Evolutionary conservation across 2,888 invertebrate genomes (phyloP).

Genomic region (Ectobius pallidus): DNA sequence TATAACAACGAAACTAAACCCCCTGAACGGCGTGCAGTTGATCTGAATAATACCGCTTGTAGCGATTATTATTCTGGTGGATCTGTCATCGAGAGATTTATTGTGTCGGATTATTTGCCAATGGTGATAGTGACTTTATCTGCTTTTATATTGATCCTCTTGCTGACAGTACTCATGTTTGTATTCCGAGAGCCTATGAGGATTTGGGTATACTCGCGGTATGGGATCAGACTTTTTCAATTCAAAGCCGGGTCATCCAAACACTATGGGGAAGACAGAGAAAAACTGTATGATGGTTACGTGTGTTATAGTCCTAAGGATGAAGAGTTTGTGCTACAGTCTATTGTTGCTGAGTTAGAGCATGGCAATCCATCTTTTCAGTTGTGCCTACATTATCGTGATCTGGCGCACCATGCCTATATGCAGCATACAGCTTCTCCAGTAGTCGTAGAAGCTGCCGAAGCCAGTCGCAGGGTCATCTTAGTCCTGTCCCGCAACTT

Average conservation of each 20-base stretch:
- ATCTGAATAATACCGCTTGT: constrained; percentile 84
- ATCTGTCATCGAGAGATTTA: constrained; percentile 81
- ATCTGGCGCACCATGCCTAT: constrained; percentile 63
- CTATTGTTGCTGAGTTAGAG: constrained; percentile 83
- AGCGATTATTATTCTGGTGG: constrained; percentile 86
- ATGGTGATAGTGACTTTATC: constrained; percentile 81
- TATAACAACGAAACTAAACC: constrained; percentile 76
- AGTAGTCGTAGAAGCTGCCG: constrained; percentile 84
- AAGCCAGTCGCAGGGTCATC: constrained; percentile 85
- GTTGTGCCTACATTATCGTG: constrained; percentile 87
- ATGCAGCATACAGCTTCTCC: constrained; percentile 64
- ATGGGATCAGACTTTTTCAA: constrained; percentile 81
- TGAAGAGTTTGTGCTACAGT: constrained; percentile 86
- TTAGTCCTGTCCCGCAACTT: constrained; percentile 88
- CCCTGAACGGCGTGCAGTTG: constrained; percentile 77
- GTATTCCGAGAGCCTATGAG: constrained; percentile 85
- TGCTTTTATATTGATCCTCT: constrained; percentile 75
- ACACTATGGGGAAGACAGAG: constrained; percentile 71
- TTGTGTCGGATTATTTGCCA: constrained; percentile 83
- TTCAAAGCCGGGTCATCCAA: constrained; percentile 65
- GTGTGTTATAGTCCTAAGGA: constrained; percentile 92
- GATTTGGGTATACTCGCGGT: constrained; percentile 86
- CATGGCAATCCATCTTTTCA: constrained; percentile 80
- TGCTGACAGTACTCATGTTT: constrained; percentile 78
- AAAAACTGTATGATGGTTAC: constrained; percentile 90